phyloP scores from a whole-genome alignment of 2,888 invertebrate species.

The Myopa tessellatipennis region DNA sequence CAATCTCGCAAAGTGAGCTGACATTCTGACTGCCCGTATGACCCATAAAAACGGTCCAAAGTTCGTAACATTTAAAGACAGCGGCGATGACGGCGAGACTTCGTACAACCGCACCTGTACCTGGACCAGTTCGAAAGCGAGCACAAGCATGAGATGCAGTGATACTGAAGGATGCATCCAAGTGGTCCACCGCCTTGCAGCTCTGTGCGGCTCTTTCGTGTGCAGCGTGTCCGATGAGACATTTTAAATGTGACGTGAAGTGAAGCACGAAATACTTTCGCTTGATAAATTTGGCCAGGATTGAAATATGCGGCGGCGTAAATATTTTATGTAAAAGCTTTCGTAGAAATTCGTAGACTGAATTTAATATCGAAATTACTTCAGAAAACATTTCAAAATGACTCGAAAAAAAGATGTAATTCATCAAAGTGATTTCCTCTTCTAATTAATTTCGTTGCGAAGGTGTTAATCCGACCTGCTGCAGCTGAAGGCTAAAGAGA shows the following conservation, averaged over 20 bases:
- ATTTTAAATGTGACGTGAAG: background rate
- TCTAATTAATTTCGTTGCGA: no score
- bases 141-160: background rate
- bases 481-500: background rate
- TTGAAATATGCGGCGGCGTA: background rate
- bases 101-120: background rate
- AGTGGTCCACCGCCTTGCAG: background rate
- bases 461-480: no score
- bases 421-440: no score
- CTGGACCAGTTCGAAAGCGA: background rate
- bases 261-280: background rate
- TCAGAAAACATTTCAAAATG: no score
- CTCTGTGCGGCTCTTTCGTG: no score
- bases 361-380: no score
- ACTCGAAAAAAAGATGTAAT: no score
- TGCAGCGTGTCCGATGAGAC: background rate
- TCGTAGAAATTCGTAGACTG: no score
- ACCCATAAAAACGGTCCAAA: background rate
- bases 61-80: background rate
- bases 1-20: slow-evolving; percentile 21
- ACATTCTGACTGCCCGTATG: slow-evolving; percentile 7
- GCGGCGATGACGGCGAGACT: background rate
- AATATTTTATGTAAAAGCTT: no score
- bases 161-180: background rate
- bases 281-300: background rate